Base-by-base conservation (phyloP, 2,797 vertebrate genomes). In the Garrulus glandarius region DNA sequence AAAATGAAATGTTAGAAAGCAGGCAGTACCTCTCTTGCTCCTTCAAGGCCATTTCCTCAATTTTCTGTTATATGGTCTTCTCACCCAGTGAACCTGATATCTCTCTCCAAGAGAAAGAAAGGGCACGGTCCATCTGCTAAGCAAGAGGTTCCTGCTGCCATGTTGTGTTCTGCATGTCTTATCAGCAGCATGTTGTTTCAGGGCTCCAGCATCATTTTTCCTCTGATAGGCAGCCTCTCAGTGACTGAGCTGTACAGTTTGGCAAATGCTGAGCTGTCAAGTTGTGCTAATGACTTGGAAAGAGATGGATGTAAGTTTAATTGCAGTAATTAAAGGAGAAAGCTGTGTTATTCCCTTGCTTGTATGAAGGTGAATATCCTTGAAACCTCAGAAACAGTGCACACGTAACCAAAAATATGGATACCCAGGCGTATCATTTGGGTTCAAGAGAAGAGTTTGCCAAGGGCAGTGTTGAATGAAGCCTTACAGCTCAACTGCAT, bases 251-350 rank as follows among this genome's bases (percentile, higher is more conserved):
- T 57, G 37, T 65, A 74, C 1, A 15, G n/a, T 80, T 79, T 90
- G 79, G 87, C 90, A 93, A 88, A 74, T 74, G 85, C 77, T 79
- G 91, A 93, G 87, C 94, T 93, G 91, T 93, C 92, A 84, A 53
- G 49, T 89, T 89, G 53, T 2, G 8, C 91, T 95, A 93, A 93
- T 86, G 85, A 82, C 84, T 86, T 93, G 83, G 83, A 90, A 95
- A 82, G 85, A 90, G 87, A 84, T 74, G 80, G 63, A 84, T 96
- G 75, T 61, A 87, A 91, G 49, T 89, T 94, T 93, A 96, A 96
- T 93, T 95, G 89, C 74, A 72, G 92, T 88, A 95, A 94, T 95
- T 95, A 94, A 95, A 91, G 60, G 63, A 89, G 88, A 89, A 74
- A 60, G 52, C 79, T 87, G 21, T 7, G 6, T 91, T 90, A 79